These are phyloP conservation scores for Hiodon alosoides DNA, from an alignment of 2,113 vertebrate genomes.

Conservation along the genomic window DNA sequence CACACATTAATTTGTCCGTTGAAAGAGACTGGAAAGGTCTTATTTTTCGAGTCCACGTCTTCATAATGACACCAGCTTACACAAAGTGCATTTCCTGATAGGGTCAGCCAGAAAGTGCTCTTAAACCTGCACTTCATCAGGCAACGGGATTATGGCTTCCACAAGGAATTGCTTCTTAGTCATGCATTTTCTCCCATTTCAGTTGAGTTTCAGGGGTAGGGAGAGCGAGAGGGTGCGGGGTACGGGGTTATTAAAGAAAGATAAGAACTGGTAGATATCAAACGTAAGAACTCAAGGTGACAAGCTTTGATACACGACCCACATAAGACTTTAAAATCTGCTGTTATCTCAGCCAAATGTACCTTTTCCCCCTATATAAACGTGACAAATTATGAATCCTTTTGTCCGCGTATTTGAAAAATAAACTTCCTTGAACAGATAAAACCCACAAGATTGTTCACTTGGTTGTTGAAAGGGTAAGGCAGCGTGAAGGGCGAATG, in stretches of 20 bases:
- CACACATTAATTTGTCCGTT: neutral
- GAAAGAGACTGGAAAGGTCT: neutral
- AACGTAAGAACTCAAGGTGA: too few species aligned
- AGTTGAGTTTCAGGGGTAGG: neutral
- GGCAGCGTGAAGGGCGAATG: neutral
- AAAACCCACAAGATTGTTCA: neutral
- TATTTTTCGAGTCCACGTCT: neutral
- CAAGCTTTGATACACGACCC: too few species aligned
- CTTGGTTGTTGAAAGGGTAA: neutral
- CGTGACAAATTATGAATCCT: too few species aligned
- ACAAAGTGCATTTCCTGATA: neutral
- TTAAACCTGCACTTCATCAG: neutral
- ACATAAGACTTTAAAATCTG: too few species aligned
- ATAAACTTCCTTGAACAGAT: too few species aligned
- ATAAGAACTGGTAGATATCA: too few species aligned
- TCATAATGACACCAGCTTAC: neutral
- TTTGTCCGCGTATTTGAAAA: too few species aligned
- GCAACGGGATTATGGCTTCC: neutral
- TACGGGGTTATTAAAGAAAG: too few species aligned
- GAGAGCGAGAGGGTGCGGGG: too few species aligned
- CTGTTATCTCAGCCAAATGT: too few species aligned
- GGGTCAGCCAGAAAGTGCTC: neutral
- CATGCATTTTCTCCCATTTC: neutral
- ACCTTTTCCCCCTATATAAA: too few species aligned
- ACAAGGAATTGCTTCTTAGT: neutral